Percentiles rank a stretch among this genome's conserved stretches.
Evolutionary conservation across 2,113 vertebrate genomes (phyloP).

Genomic region (Poeciliopsis turrubarensis): DNA sequence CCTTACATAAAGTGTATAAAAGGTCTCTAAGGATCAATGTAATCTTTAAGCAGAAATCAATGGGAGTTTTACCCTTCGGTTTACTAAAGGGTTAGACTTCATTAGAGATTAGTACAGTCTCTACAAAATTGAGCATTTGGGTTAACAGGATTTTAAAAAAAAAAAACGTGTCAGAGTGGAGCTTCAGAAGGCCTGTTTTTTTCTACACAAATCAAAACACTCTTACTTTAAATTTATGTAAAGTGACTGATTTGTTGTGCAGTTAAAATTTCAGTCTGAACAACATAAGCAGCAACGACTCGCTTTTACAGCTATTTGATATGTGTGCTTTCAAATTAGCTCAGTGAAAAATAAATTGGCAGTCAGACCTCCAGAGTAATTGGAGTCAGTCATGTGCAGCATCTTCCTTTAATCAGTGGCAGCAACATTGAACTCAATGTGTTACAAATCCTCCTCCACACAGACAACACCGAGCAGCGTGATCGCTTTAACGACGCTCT

Average conservation of each 20-base stretch:
- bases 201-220: background rate
- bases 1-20: background rate
- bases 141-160: no score
- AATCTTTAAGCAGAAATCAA: background rate
- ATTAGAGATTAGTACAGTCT: background rate
- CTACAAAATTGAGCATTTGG: no score
- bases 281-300: background rate
- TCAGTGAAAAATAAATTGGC: constrained; percentile 16
- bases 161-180: no score
- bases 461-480: constrained; percentile 11
- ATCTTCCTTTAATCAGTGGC: constrained; percentile 39
- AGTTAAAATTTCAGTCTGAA: background rate
- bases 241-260: background rate
- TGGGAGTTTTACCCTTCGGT: background rate
- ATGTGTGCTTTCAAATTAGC: constrained; percentile 2
- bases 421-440: constrained; percentile 2
- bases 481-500: constrained; percentile 18
- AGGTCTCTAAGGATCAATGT: background rate
- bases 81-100: background rate
- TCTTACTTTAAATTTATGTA: background rate
- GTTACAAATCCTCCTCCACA: constrained; percentile 6
- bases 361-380: constrained; percentile 22
- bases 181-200: background rate
- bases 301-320: background rate
- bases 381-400: constrained; percentile 16